A percentile compares a stretch with the other conserved stretches of the same genome.
These are phyloP conservation scores for Arvicanthis niloticus DNA, from an alignment of 2,113 vertebrate species.

Conservation along the genomic window DNA sequence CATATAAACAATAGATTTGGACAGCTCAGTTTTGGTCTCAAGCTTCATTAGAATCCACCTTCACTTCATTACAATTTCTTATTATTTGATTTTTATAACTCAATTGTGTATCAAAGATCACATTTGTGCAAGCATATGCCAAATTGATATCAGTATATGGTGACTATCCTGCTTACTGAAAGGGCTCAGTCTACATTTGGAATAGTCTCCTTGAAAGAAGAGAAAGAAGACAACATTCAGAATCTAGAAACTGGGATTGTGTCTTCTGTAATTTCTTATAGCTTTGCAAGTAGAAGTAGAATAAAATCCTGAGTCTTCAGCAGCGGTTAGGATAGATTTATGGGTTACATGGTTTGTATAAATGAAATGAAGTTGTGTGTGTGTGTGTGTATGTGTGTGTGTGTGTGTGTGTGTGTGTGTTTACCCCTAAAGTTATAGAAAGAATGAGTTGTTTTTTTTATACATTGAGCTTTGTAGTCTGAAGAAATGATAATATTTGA, in stretches of 20 bases:
- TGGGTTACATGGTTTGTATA: neutral
- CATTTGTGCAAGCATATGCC: conserved; percentile 17
- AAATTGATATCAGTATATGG: conserved; percentile 50
- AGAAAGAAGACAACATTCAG: conserved; percentile 31
- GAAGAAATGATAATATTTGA: conserved; percentile 42
- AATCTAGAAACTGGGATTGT: neutral
- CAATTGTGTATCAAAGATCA: conserved; percentile 63
- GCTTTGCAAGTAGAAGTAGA: neutral
- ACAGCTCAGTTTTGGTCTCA: conserved; percentile 70
- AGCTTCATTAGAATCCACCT: conserved; percentile 66
- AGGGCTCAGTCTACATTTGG: conserved; percentile 60
- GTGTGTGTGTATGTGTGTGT: neutral
- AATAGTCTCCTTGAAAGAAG: conserved; percentile 39
- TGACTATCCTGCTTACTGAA: conserved; percentile 41
- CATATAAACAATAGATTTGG: conserved; percentile 77
- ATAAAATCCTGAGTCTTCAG: neutral
- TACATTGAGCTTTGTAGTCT: neutral
- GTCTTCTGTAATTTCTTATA: neutral
- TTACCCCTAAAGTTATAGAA: conserved; percentile 14
- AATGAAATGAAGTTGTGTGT: neutral
- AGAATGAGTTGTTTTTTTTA: neutral
- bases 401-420: neutral
- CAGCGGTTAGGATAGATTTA: neutral
- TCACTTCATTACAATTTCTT: conserved; percentile 74
- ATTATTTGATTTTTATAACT: conserved; percentile 58